Conservation (phyloP, 2,113 vertebrate genomes). For the Paralichthys olivaceus region DNA sequence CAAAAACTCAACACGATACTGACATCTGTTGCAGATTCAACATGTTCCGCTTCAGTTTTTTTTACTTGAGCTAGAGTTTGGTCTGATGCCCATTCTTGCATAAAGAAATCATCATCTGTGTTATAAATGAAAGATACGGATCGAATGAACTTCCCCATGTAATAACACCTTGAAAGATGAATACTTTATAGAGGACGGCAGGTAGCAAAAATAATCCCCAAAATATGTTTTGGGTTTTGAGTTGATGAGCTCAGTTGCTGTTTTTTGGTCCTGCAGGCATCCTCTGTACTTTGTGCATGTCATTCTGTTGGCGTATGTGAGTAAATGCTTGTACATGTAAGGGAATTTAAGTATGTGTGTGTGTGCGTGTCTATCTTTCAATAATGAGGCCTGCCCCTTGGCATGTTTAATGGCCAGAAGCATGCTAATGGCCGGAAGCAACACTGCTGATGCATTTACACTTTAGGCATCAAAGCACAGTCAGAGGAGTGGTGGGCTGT, state of each 20-base stretch:
- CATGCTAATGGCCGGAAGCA: constrained; percentile 46
- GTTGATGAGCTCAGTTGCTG: neutral
- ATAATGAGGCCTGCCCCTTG: constrained; percentile 56
- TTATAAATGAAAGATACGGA: neutral
- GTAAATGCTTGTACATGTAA: constrained; percentile 12
- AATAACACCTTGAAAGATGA: neutral
- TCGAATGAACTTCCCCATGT: constrained; percentile 6
- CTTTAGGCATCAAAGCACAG: constrained; percentile 57
- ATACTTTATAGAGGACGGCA: too few species aligned
- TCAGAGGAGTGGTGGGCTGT: constrained; percentile 23
- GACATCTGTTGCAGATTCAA: constrained; percentile 39
- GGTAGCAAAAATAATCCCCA: too few species aligned
- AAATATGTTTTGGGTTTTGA: neutral
- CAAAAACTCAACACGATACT: constrained; percentile 47
- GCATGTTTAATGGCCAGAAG: constrained; percentile 56
- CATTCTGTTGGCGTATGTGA: neutral
- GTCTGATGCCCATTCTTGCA: constrained; percentile 1
- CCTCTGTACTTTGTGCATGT: neutral
- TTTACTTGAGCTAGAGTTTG: constrained; percentile 10
- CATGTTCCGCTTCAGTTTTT: constrained; percentile 12
- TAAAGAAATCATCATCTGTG: constrained; percentile 1
- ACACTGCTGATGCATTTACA: constrained; percentile 55
- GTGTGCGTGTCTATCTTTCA: constrained; percentile 32
- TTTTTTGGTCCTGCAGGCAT: neutral
- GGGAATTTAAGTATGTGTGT: neutral